Conservation (phyloP, 2,113 vertebrate species). For the Rhinopomastus cyanomelas region DNA sequence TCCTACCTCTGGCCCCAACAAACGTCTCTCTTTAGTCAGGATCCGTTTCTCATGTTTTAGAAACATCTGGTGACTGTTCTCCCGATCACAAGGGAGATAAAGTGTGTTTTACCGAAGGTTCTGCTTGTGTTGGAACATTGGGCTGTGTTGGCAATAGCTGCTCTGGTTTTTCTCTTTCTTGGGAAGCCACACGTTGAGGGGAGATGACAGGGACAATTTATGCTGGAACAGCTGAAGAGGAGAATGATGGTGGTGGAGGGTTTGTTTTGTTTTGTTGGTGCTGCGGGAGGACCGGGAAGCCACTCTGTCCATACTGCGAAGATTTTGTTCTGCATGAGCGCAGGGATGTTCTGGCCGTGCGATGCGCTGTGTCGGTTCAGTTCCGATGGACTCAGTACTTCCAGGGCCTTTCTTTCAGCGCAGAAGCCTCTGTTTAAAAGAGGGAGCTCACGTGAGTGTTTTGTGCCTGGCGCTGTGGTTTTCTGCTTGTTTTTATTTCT, state of each 20-base stretch:
- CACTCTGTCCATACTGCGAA: not conserved
- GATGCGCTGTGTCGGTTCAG: not conserved
- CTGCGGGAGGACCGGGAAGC: conserved; percentile 27
- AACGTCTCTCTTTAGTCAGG: conserved; percentile 1
- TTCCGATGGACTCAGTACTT: not conserved
- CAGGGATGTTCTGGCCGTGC: not conserved
- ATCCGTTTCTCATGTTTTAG: conserved; percentile 32
- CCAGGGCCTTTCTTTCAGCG: not conserved
- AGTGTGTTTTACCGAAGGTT: not conserved
- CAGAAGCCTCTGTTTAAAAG: not conserved
- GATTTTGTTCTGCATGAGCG: not conserved
- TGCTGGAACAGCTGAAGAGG: conserved; percentile 53
- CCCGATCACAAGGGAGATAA: not conserved
- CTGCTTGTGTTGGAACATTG: not conserved
- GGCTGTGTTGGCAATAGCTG: conserved; percentile 28
- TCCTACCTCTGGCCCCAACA: conserved; percentile 13
- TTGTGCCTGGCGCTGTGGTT: conserved; percentile 1
- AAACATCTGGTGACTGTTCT: conserved; percentile 28
- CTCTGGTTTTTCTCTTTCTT: conserved; percentile 20
- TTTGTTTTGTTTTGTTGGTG: not conserved
- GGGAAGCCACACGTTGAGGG: conserved; percentile 34
- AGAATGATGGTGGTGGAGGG: not conserved
- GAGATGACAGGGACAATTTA: conserved; percentile 62
- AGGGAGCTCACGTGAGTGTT: not conserved
- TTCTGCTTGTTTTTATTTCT: conserved; percentile 30